Base-by-base conservation (phyloP, 2,888 invertebrate genomes). In the Drosophila phalerata region DNA sequence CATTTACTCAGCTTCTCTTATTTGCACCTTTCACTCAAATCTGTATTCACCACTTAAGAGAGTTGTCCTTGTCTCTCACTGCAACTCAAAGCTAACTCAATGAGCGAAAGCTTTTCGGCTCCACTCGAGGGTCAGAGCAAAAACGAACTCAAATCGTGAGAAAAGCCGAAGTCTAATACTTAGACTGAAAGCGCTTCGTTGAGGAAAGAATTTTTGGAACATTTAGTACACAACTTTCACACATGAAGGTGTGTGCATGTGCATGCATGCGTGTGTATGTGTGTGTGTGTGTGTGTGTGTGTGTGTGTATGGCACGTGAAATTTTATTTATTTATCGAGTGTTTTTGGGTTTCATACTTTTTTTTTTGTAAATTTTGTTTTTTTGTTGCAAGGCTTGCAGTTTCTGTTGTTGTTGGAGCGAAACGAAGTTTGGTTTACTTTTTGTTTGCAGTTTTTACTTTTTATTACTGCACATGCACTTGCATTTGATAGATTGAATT, bases 261-360 rank as follows among this genome's bases (percentile, higher is more conserved):
- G 43, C 9, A 25, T 42, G 34, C 40, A 17, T 15, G 13, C 38
- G 48, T 37, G 25, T 47, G 22, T 8, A 9, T 13, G 55, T 63
- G 32, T 25, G 28, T 15, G 11, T 55, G 22, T 52, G 51, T 56
- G 34, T 60, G 49, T 66, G 47, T 43, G 53, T 22, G 17, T 48
- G 32, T 42, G 60, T 58, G 42, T 60, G 51, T 58, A 48, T 61
- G 65, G 67, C 75, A 81, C 72, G 82, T 77, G 72, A 73, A 78
- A 77, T 85, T 88, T 79, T 85, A 88, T 88, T 85, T 83, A 85
- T 85, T 85, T 88, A 85, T 85, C 69, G 74, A 73, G 69, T 45
- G 61, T 49, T 51, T 58, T 58, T 56, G 66, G 67, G 61, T 42
- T 38, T 49, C 19, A 32, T 32, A 22, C 4, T 22, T 47, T 47